Base-by-base conservation (phyloP, 1,140 invertebrate genomes). In the Saxidomus purpurata region DNA sequence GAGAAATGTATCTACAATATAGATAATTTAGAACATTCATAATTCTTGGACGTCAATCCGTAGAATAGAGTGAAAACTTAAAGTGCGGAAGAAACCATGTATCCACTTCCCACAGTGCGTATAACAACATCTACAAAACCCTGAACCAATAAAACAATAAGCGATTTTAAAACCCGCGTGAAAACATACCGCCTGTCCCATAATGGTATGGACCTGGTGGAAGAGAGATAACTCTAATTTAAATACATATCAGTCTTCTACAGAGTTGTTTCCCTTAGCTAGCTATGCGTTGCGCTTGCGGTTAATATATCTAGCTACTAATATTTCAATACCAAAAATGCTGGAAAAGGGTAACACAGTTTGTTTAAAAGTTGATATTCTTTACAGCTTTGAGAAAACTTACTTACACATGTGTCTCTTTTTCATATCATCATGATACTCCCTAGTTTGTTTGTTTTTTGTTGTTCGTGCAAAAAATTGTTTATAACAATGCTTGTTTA, bases 121-220 rank as follows among this genome's bases (percentile, higher is more conserved):
- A 6, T 11, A 71, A 71, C 67, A 71, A 71, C 67, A 71, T 71
- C 31, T 19, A 79, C 4, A 34, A 25, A 25, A 61, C 40, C 80
- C 80, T 17, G 0, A 82, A 82, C 80, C 80, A 67, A 52, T 43
- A 82, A 82, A 82, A 38, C 80, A 82, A 47, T 25, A 61, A 63
- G 34, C 49, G 49, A 49, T 28, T 47, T 43, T 15, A 82, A 59
- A 25, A 63, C 43, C 43, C 19, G 9, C 36, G 22, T 43, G 36
- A 25, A n/a, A 25, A 63, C 80, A 82, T 82, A 82, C 80, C 80
- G 36, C 55, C 36, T 19, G 80, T 67, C 36, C 80, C 61, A 31
- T 82, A 82, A 67, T 82, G 80, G 61, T 82, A 82, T 36, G 80
- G 80, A 82, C 80, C 80, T 82, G 25, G n/a, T n/a, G 52, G 47